These are phyloP conservation scores for Tetragnatha versicolor DNA, from an alignment of 1,140 invertebrate genomes.

Conservation along the genomic window DNA sequence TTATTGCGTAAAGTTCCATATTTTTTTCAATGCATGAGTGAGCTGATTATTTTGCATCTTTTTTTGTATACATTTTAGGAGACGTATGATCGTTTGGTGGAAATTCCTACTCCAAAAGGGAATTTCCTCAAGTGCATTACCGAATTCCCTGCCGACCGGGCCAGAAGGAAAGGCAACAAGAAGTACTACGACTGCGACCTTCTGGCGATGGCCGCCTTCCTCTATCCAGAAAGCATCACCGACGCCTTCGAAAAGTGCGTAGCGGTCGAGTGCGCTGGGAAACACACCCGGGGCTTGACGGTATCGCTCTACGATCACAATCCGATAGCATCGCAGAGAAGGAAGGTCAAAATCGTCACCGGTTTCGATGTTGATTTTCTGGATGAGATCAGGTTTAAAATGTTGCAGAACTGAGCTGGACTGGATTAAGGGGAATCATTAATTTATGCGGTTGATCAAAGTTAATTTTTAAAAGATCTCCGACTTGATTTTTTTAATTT, in stretches of 20 bases:
- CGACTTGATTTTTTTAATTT: too few relatives aligned
- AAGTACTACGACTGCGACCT: slow-evolving; percentile 20
- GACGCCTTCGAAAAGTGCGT: background rate
- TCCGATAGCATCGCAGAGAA: background rate
- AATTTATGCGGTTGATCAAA: too few relatives aligned
- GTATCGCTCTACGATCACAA: background rate
- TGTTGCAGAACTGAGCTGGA: background rate
- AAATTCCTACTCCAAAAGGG: background rate
- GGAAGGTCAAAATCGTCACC: slow-evolving; percentile 4
- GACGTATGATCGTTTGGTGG: background rate
- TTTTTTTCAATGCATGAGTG: too few relatives aligned
- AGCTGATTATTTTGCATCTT: background rate
- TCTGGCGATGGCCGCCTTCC: slow-evolving; percentile 3
- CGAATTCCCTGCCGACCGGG: background rate
- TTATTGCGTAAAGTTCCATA: too few relatives aligned
- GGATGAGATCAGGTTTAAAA: background rate
- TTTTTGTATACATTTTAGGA: background rate
- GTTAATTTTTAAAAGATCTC: too few relatives aligned
- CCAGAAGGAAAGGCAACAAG: background rate
- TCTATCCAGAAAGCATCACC: slow-evolving; percentile 18
- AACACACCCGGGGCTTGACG: background rate
- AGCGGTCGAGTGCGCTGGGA: slow-evolving; percentile 1
- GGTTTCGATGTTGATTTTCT: slow-evolving; percentile 1
- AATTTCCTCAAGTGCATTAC: background rate
- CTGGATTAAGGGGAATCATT: too few relatives aligned